phyloP scores from a whole-genome alignment of 2,113 vertebrate species.

The Varanus komodoensis region DNA sequence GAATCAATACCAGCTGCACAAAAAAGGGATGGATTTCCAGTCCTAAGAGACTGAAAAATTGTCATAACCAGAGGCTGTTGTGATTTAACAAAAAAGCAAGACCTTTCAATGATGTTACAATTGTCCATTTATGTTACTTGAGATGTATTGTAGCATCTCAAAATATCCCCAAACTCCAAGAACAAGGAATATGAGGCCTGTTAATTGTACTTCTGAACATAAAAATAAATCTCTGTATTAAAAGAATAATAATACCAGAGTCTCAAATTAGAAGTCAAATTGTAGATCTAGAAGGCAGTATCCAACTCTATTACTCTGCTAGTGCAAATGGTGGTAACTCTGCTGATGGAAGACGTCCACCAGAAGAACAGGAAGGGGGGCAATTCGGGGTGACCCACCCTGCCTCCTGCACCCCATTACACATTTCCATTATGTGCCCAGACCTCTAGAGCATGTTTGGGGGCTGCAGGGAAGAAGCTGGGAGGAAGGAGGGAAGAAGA shows the following conservation, averaged over 20 bases:
- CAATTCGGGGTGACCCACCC: too few species aligned
- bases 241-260: neutral
- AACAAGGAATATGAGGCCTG: neutral
- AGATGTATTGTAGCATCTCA: neutral
- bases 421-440: too few species aligned
- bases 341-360: too few species aligned
- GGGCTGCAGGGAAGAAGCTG: too few species aligned
- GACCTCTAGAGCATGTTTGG: too few species aligned
- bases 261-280: neutral
- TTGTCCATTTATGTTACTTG: neutral
- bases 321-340: neutral
- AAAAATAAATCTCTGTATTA: neutral
- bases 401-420: too few species aligned
- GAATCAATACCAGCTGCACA: slow-evolving; percentile 57
- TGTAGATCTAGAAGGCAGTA: neutral
- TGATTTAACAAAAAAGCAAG: neutral
- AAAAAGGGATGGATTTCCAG: slow-evolving; percentile 10
- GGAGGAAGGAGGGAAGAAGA: too few species aligned
- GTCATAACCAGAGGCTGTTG: slow-evolving; percentile 47
- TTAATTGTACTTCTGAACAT: neutral
- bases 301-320: too few species aligned
- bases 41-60: slow-evolving; percentile 23
- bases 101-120: neutral
- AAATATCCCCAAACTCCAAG: neutral
- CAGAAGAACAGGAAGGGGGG: too few species aligned